These are phyloP conservation scores for Deroplatys truncata DNA, from an alignment of 2,888 invertebrate species.

Conservation along the genomic window DNA sequence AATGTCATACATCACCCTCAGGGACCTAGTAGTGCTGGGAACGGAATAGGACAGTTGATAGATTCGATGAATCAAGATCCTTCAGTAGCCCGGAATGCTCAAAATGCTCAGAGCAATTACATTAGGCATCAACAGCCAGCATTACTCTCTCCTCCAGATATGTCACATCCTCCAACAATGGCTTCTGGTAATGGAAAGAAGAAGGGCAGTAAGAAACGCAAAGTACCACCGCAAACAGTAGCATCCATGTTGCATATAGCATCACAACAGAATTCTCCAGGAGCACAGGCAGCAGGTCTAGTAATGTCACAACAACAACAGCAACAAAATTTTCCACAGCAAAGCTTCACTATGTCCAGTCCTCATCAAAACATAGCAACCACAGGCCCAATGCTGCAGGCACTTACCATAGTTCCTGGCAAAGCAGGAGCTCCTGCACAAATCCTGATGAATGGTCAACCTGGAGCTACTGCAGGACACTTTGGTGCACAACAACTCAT, in stretches of 20 bases:
- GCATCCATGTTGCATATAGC: constrained; percentile 50
- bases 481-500: constrained; percentile 67
- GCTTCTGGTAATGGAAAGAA: constrained; percentile 64
- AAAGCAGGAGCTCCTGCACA: constrained; percentile 66
- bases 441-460: constrained; percentile 72
- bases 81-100: constrained; percentile 37
- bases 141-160: constrained; percentile 21
- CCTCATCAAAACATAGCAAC: constrained; percentile 59
- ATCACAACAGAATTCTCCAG: constrained; percentile 38
- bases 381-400: constrained; percentile 67
- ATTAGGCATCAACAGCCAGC: constrained; percentile 35
- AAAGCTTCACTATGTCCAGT: constrained; percentile 66
- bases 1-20: constrained; percentile 59
- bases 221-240: constrained; percentile 62
- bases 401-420: constrained; percentile 71
- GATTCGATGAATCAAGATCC: constrained; percentile 47
- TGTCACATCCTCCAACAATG: constrained; percentile 35
- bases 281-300: constrained; percentile 41
- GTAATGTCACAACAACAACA: constrained; percentile 16
- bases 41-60: constrained; percentile 18
- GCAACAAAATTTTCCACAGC: constrained; percentile 56
- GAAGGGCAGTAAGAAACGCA: constrained; percentile 66
- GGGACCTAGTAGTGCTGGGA: constrained; percentile 34
- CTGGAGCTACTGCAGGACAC: constrained; percentile 48
- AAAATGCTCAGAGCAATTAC: constrained; percentile 37